These are phyloP conservation scores for Nothocercus nigrocapillus DNA, from an alignment of 2,113 vertebrate species.

Conservation along the genomic window DNA sequence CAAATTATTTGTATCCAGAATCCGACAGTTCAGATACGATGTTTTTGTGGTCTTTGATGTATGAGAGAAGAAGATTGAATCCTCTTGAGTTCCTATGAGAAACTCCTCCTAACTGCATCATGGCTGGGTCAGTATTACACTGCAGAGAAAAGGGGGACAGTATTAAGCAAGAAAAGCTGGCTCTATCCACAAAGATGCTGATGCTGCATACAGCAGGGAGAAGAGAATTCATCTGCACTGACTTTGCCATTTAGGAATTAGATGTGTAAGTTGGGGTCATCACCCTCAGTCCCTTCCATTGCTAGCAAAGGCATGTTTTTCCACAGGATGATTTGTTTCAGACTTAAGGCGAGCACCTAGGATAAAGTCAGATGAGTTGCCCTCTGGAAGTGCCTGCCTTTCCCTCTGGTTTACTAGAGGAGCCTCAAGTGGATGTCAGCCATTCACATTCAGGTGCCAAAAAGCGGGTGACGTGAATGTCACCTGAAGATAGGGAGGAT, in stretches of 20 bases:
- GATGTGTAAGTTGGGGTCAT: background rate
- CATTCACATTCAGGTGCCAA: background rate
- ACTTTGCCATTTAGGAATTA: background rate
- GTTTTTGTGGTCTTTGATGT: background rate
- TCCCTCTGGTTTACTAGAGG: background rate
- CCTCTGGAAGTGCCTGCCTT: background rate
- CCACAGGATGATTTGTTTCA: background rate
- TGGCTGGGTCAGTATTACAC: fast-evolving
- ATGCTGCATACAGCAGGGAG: background rate
- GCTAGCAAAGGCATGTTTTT: background rate
- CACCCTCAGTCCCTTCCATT: background rate
- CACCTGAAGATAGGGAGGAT: background rate
- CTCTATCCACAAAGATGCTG: background rate
- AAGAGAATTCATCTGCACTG: background rate
- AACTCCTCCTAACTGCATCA: background rate
- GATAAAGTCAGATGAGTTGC: background rate
- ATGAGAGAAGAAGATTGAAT: background rate
- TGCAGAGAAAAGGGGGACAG: background rate
- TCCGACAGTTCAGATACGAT: background rate
- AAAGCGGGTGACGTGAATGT: background rate
- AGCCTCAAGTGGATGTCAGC: background rate
- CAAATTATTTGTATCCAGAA: background rate
- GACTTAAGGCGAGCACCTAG: background rate
- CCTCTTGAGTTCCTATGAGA: background rate
- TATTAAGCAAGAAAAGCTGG: background rate